These are phyloP conservation scores for Trachelus iudaicus DNA, from an alignment of 2,888 invertebrate genomes.

Conservation along the genomic window DNA sequence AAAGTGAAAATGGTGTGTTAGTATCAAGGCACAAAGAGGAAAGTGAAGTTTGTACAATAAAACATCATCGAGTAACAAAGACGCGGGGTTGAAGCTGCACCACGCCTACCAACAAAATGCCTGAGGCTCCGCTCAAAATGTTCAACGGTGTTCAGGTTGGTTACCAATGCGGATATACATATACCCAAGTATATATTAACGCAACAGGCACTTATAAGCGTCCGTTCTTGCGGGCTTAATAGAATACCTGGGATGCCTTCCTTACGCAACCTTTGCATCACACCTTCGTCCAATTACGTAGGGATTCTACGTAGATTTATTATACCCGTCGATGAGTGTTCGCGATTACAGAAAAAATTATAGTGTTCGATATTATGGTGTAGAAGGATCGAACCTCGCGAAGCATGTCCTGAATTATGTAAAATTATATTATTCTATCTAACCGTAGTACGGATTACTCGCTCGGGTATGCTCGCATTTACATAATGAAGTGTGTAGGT, in stretches of 20 bases:
- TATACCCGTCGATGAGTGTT: background rate
- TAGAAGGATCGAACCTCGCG: background rate
- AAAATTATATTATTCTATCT: background rate
- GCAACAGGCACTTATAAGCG: background rate
- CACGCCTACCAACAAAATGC: slow-evolving; percentile 37
- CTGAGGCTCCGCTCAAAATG: slow-evolving; percentile 45
- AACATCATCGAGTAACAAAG: background rate
- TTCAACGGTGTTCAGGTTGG: slow-evolving; percentile 49
- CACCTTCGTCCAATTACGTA: background rate
- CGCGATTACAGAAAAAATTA: background rate
- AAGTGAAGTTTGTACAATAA: background rate
- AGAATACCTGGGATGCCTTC: background rate
- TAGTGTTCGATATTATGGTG: background rate
- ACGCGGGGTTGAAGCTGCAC: background rate
- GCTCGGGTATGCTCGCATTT: background rate
- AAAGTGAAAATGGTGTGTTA: background rate
- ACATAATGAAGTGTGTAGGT: background rate
- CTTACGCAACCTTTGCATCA: background rate
- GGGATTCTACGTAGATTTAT: background rate
- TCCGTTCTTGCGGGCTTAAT: background rate
- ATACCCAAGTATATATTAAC: background rate
- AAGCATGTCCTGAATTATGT: background rate
- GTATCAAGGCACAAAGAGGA: background rate
- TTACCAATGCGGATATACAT: background rate
- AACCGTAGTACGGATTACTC: background rate